These are phyloP conservation scores for Probosciger aterrimus DNA, from an alignment of 2,113 vertebrate genomes.

Conservation along the genomic window DNA sequence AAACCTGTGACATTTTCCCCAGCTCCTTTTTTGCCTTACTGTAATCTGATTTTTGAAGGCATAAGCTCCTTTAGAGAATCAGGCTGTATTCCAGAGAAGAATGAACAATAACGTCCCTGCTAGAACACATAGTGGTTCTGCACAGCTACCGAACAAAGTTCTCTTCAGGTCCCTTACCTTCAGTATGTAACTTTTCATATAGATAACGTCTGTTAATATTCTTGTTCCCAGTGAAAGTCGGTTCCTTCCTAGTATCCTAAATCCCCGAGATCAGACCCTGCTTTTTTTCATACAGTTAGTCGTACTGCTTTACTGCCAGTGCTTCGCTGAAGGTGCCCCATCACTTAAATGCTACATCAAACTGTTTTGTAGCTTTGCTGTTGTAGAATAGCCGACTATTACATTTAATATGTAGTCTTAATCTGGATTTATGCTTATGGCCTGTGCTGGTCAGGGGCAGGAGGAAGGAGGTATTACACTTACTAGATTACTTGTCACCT, in stretches of 20 bases:
- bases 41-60: conserved; percentile 2
- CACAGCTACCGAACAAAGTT: not conserved
- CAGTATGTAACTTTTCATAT: not conserved
- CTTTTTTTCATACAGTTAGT: not conserved
- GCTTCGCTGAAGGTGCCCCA: not conserved
- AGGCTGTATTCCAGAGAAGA: not conserved
- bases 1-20: not conserved
- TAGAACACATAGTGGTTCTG: not conserved
- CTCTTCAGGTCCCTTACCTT: not conserved
- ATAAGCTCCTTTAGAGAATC: not conserved
- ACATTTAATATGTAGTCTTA: not conserved
- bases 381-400: not conserved
- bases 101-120: not conserved
- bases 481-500: not conserved
- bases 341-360: not conserved
- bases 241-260: not conserved
- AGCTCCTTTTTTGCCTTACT: not conserved
- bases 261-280: not conserved
- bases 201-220: not conserved
- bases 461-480: not conserved
- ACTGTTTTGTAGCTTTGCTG: not conserved
- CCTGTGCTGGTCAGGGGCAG: not conserved
- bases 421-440: not conserved
- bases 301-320: not conserved
- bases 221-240: not conserved